These are phyloP conservation scores for Glaucopsyche alexis DNA, from an alignment of 2,888 invertebrate species.

Conservation along the genomic window DNA sequence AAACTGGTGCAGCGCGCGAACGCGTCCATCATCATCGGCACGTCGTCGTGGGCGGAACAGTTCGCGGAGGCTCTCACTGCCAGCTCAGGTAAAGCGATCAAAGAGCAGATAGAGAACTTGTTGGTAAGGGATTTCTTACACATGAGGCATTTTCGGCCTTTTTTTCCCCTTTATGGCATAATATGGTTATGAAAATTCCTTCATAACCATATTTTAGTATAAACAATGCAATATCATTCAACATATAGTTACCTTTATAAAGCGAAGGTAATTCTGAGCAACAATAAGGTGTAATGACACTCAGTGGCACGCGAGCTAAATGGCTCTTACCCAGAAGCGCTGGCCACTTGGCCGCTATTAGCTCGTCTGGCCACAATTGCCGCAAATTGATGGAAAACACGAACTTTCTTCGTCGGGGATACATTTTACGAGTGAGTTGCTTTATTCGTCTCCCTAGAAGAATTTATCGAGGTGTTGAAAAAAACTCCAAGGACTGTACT, in stretches of 20 bases:
- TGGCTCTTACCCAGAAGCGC: constrained; percentile 16
- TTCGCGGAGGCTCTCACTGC: constrained; percentile 98
- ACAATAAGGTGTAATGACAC: constrained; percentile 13
- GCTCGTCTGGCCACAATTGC: background rate
- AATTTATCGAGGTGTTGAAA: no score
- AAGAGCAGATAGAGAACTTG: no score
- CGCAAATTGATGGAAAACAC: constrained; percentile 26
- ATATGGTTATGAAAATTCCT: no score
- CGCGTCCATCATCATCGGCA: constrained; percentile 94
- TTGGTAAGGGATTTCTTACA: no score
- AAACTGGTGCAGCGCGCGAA: constrained; percentile 98
- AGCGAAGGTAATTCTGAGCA: background rate
- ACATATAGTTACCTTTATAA: no score
- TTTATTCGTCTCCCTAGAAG: no score
- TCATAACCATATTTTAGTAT: background rate
- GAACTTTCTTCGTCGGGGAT: background rate
- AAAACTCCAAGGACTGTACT: no score
- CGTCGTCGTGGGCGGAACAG: constrained; percentile 99
- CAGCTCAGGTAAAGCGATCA: constrained; percentile 83
- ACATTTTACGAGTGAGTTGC: background rate
- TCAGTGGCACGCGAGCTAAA: background rate
- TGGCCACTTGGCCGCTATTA: constrained; percentile 5
- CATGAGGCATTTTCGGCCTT: no score
- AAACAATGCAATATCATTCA: background rate
- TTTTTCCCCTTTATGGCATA: no score